phyloP scores from a whole-genome alignment of 2,113 vertebrate genomes.

The Phylloscopus trochiloides region DNA sequence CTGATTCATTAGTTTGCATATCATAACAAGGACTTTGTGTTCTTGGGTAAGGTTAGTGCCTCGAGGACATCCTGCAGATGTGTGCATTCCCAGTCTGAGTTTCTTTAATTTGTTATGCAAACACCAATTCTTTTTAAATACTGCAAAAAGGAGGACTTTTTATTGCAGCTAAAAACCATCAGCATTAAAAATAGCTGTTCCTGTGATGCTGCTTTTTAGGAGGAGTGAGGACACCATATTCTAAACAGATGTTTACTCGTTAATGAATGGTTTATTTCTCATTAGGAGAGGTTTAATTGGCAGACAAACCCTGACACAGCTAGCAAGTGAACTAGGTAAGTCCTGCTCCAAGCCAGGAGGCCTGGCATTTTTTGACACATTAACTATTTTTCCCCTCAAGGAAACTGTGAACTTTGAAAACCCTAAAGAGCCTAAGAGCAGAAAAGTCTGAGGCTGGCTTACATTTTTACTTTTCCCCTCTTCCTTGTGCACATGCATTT shows the following conservation, averaged over 20 bases:
- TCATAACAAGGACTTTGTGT: conserved; percentile 10
- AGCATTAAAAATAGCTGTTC: neutral
- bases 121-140: conserved; percentile 40
- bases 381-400: conserved; percentile 11
- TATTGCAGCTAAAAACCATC: neutral
- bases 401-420: conserved; percentile 17
- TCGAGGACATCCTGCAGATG: neutral
- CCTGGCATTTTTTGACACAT: neutral
- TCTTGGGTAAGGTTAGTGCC: conserved; percentile 28
- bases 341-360: neutral
- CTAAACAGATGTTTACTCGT: neutral
- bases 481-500: fast-evolving
- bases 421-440: neutral
- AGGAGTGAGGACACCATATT: neutral
- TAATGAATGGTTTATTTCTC: neutral
- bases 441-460: neutral
- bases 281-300: neutral
- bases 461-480: neutral
- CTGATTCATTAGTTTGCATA: neutral
- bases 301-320: neutral
- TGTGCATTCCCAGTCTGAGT: neutral
- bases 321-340: neutral
- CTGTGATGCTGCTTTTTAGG: neutral
- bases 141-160: neutral
- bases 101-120: conserved; percentile 53